A percentile compares a stretch with the other conserved stretches of the same genome.
Conservation (phyloP, 2,888 invertebrate species). For the Nymphalis urticae region DNA sequence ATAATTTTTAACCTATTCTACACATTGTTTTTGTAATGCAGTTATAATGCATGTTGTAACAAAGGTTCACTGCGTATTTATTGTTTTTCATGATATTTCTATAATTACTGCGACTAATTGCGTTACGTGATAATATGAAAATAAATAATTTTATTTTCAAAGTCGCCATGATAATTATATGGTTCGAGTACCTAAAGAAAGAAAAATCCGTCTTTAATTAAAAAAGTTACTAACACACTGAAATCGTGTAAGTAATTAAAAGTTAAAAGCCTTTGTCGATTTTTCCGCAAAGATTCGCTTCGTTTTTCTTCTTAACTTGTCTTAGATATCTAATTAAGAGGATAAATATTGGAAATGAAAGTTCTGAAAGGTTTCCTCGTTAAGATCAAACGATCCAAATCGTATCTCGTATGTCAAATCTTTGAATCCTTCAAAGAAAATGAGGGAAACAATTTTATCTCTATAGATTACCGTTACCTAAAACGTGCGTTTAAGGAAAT, state of each 20-base stretch:
- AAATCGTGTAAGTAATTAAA: slow-evolving; percentile 1
- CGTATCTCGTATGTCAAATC: slow-evolving; percentile 15
- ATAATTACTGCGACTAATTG: too few relatives aligned
- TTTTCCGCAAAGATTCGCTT: not conserved
- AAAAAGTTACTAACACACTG: slow-evolving; percentile 5
- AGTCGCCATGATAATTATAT: too few relatives aligned
- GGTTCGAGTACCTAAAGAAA: not conserved
- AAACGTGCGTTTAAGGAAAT: not conserved
- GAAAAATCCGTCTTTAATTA: not conserved
- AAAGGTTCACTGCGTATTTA: too few relatives aligned
- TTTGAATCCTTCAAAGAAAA: slow-evolving; percentile 22
- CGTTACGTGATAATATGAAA: too few relatives aligned
- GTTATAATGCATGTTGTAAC: too few relatives aligned
- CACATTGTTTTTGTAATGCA: too few relatives aligned
- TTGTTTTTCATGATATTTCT: too few relatives aligned
- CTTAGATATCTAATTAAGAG: slow-evolving; percentile 28
- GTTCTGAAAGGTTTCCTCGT: slow-evolving; percentile 24
- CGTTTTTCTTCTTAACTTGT: slow-evolving; percentile 21
- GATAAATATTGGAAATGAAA: slow-evolving; percentile 26
- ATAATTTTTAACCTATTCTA: too few relatives aligned
- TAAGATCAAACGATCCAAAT: slow-evolving; percentile 22
- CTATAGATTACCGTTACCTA: slow-evolving; percentile 8
- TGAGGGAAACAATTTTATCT: slow-evolving; percentile 20
- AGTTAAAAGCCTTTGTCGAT: slow-evolving; percentile 7
- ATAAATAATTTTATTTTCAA: too few relatives aligned